A percentile compares a stretch with the other conserved stretches of the same genome.
Conservation (phyloP, 1,140 invertebrate genomes). For the Limonius californicus region DNA sequence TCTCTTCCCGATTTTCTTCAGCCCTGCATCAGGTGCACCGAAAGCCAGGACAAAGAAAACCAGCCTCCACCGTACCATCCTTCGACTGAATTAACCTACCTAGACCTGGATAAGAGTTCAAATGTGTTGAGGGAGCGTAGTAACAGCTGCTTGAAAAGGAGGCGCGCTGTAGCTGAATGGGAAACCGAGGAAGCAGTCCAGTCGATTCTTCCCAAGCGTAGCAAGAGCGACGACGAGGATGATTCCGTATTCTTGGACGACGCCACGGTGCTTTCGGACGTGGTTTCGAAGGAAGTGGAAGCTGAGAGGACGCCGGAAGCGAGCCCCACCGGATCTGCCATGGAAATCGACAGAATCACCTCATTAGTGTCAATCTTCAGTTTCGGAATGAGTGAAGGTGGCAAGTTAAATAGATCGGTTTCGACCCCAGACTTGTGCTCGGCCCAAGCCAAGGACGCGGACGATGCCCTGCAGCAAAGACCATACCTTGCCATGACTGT, state of each 20-base stretch:
- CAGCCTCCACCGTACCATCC: slow-evolving; percentile 40
- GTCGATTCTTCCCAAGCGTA: slow-evolving; percentile 51
- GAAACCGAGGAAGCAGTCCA: slow-evolving; percentile 53
- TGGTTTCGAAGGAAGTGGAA: slow-evolving; percentile 41
- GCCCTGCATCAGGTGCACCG: slow-evolving; percentile 41
- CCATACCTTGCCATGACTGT: slow-evolving; percentile 53
- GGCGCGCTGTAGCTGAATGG: slow-evolving; percentile 51
- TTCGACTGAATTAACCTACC: slow-evolving; percentile 45
- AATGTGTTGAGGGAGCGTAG: slow-evolving; percentile 39
- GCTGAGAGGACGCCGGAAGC: slow-evolving; percentile 20
- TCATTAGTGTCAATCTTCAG: slow-evolving; percentile 56
- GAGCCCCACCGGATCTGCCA: slow-evolving; percentile 37
- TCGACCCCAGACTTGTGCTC: slow-evolving; percentile 53
- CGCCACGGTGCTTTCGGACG: slow-evolving; percentile 43
- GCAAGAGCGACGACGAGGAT: slow-evolving; percentile 35
- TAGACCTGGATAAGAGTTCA: slow-evolving; percentile 48
- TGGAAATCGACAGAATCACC: slow-evolving; percentile 56
- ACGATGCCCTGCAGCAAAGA: slow-evolving; percentile 47
- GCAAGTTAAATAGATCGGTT: slow-evolving; percentile 48
- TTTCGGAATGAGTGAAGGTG: slow-evolving; percentile 47
- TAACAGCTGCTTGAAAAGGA: slow-evolving; percentile 45
- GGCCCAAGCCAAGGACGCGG: slow-evolving; percentile 50
- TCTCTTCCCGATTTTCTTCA: slow-evolving; percentile 30
- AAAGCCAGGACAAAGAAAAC: slow-evolving; percentile 45
- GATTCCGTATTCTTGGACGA: slow-evolving; percentile 48